A percentile compares a stretch with the other conserved stretches of the same genome.
These are phyloP conservation scores for Rhea americana DNA, from an alignment of 2,113 vertebrate species.

Conservation along the genomic window DNA sequence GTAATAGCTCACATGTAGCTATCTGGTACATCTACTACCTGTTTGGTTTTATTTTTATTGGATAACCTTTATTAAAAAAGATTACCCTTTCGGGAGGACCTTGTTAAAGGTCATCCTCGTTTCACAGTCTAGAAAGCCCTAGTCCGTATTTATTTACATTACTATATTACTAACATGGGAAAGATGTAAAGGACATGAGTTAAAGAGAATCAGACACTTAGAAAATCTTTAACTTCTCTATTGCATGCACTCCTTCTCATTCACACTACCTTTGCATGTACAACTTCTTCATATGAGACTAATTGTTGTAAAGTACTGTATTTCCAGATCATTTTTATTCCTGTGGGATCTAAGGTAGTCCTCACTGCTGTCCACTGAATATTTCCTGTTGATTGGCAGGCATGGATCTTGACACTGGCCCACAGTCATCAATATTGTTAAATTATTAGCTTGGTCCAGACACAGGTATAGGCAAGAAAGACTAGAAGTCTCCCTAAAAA, in stretches of 20 bases:
- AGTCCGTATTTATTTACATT: not conserved
- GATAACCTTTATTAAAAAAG: not conserved
- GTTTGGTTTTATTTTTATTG: not conserved
- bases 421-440: not conserved
- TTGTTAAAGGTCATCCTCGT: not conserved
- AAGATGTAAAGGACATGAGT: not conserved
- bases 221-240: not conserved
- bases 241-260: not conserved
- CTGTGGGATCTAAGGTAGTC: not conserved
- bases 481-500: not conserved
- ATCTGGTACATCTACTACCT: not conserved
- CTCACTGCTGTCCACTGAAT: not conserved
- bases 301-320: not conserved
- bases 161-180: not conserved
- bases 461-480: not conserved
- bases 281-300: not conserved
- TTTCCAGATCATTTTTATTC: not conserved
- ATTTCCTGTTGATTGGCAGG: not conserved
- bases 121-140: not conserved
- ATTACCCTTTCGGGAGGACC: not conserved
- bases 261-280: not conserved
- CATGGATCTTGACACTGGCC: not conserved
- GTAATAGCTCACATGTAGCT: not conserved
- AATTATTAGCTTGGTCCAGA: not conserved
- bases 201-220: no score